phyloP scores from a whole-genome alignment of 2,888 invertebrate species.

The Cheiracanthium punctorium region DNA sequence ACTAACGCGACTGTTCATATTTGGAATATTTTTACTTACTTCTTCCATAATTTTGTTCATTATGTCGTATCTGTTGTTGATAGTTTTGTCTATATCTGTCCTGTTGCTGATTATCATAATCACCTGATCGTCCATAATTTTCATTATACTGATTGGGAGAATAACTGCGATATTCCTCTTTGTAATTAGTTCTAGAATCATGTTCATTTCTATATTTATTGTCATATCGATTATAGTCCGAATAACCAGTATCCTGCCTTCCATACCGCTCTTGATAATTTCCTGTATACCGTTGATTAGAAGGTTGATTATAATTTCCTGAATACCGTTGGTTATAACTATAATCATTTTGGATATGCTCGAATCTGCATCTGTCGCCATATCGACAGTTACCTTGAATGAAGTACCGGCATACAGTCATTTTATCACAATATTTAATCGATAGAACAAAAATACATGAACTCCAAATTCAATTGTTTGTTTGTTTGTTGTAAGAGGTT shows the following conservation, averaged over 20 bases:
- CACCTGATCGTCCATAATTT: neutral
- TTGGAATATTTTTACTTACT: neutral
- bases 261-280: conserved; percentile 5
- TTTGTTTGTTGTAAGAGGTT: too few relatives aligned
- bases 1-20: too few relatives aligned
- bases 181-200: neutral
- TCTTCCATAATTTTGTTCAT: neutral
- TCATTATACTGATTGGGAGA: conserved; percentile 1
- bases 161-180: neutral
- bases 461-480: too few relatives aligned
- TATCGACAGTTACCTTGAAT: conserved; percentile 55
- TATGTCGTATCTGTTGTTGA: neutral
- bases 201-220: neutral
- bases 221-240: neutral
- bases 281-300: neutral
- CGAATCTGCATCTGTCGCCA: conserved; percentile 56
- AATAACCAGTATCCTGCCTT: neutral
- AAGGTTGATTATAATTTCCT: neutral
- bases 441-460: too few relatives aligned
- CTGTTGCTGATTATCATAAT: neutral
- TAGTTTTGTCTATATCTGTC: neutral
- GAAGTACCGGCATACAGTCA: conserved; percentile 53
- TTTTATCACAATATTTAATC: neutral
- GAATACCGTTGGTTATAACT: neutral
- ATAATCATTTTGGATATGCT: conserved; percentile 28